Conservation (phyloP, 2,113 vertebrate species). For the Centropristis striata region DNA sequence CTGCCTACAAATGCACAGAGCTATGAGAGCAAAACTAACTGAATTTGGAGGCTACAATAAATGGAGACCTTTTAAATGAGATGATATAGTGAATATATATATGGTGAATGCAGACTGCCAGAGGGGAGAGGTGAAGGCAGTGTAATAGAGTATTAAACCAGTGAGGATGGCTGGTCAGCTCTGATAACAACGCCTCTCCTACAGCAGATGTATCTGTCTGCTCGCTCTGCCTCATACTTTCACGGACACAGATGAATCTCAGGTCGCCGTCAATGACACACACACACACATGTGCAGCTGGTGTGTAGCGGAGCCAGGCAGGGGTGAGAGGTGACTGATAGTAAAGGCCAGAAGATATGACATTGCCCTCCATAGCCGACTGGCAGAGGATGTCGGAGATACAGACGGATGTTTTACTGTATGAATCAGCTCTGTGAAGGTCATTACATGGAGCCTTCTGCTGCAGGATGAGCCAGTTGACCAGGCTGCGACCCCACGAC, state of each 20-base stretch:
- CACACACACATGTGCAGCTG: constrained; percentile 11
- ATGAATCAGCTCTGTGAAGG: constrained; percentile 59
- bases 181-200: constrained; percentile 56
- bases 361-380: constrained; percentile 29
- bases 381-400: constrained; percentile 30
- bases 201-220: constrained; percentile 62
- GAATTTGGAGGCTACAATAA: constrained; percentile 23
- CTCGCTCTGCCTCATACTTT: constrained; percentile 64
- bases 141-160: constrained; percentile 66
- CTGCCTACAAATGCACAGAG: background rate
- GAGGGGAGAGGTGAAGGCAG: constrained; percentile 22
- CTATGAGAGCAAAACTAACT: constrained; percentile 1
- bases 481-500: constrained; percentile 50
- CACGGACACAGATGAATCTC: constrained; percentile 61
- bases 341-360: constrained; percentile 33
- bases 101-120: background rate
- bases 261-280: constrained; percentile 54
- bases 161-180: constrained; percentile 52
- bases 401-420: constrained; percentile 44
- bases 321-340: constrained; percentile 66
- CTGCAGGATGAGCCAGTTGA: constrained; percentile 33
- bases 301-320: constrained; percentile 29
- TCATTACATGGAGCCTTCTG: constrained; percentile 39
- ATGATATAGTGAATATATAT: constrained; percentile 15
- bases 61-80: constrained; percentile 28